These are phyloP conservation scores for Nannobrachium achirus DNA, from an alignment of 2,113 vertebrate genomes.

Conservation along the genomic window DNA sequence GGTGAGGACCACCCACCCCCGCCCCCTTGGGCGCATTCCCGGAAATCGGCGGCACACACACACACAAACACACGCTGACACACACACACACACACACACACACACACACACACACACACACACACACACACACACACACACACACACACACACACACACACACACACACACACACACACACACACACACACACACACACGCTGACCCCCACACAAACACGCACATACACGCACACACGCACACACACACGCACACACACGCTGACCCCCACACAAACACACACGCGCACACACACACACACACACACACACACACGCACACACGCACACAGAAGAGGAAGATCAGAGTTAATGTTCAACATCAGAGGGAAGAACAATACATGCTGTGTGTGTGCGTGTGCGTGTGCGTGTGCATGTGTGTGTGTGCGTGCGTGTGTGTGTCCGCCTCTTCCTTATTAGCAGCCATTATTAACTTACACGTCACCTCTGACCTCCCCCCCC, in stretches of 20 bases:
- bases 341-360: no score
- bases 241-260: constrained; percentile 1
- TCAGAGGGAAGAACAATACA: no score
- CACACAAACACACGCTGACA: constrained; percentile 12
- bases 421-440: constrained; percentile 3
- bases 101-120: neutral
- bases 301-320: constrained; percentile 2
- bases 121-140: constrained; percentile 6
- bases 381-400: constrained; percentile 2
- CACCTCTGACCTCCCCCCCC: no score
- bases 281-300: neutral
- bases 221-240: neutral
- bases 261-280: constrained; percentile 6
- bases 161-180: constrained; percentile 28
- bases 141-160: neutral
- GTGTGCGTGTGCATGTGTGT: neutral
- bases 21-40: no score
- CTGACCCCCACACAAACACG: neutral
- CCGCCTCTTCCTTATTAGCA: no score
- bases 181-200: neutral
- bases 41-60: constrained; percentile 17
- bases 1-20: no score
- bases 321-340: no score
- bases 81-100: neutral
- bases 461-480: no score